Evolutionary conservation across 2,888 invertebrate species (phyloP), one percentile per base, ranked within the genome.

Genomic region (Epistrophella euchroma): DNA sequence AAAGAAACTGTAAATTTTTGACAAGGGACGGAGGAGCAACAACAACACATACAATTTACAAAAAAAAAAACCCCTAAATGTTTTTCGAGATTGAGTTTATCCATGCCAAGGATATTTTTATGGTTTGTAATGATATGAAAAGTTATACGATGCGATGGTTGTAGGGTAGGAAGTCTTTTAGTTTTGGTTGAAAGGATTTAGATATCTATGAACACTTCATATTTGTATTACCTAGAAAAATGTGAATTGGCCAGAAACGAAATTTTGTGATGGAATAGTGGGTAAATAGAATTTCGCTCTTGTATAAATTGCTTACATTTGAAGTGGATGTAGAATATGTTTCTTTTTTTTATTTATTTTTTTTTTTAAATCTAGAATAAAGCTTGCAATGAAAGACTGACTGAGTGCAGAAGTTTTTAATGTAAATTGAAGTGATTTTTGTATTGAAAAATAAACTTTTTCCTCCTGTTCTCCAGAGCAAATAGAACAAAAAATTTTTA

Each of bases 91-190:
- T 60, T 60, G 37, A 22, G 37, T 25, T 37, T 60, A 60, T 60
- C 60, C 40, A 60, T 60, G 60, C 60, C 60, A 60, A 60, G 60
- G 60, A 60, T 60, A 40, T 37, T 60, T 60, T 60, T 37, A 60
- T 40, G 60, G 60, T 60, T 40, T 40, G 19, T 40, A 40, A 60
- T 40, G 40, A 60, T 40, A 60, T 37, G 37, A 19, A 37, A 19
- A 52, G 25, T 25, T 52, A 2, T 25, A 15, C 4, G n/a, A 4
- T 11, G 25, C 15, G 25, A 52, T 25, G 15, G 15, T 43, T 2
- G 3, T 45, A 45, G 45, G 17, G 19, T 10, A 28, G n/a, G 25
- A 52, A 60, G 60, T 40, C 60, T 60, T 60, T 60, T 60, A 40
- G 60, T 60, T 60, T 60, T 7, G 22, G 37, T 40, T 60, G 60